Evolutionary conservation across 2,113 vertebrate species (phyloP), one percentile per base, ranked within the genome.

Genomic region (Aix galericulata): DNA sequence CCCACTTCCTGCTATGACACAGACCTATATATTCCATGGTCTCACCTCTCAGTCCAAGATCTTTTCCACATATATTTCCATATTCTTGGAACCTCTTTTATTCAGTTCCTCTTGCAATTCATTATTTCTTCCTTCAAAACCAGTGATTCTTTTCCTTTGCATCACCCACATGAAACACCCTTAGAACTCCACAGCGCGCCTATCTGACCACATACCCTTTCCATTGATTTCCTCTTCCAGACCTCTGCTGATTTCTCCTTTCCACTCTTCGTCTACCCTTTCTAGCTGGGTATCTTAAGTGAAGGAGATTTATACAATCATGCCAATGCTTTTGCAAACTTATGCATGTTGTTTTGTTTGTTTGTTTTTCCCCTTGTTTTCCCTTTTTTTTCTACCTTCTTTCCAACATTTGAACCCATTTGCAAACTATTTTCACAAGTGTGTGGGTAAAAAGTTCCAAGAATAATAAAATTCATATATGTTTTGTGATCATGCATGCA

Each of bases 261-360:
- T 69, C 55, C 44, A 40, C 50, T 52, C 63, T 80, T 31, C 53
- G 8, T 29, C 32, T 32, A 67, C 15, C 38, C 29, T 13, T 83
- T 86, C 52, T 26, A 79, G 13, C 7, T 26, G 31, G 13, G 1
- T 44, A 76, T 17, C 17, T 46, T 52, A 72, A 77, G 31, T 21
- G 76, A 80, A 83, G n/a, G 7, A 81, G 44, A 91, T 48, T 16
- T 52, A 42, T 21, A n/a, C 76, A 86, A 67, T 50, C 34, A 67
- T 15, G 12, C 12, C 20, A 62, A 32, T 44, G 17, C 6, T 64
- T 48, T 31, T 62, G 59, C 17, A 44, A 17, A 58, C 20, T 62
- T 0, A 1, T 13, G 17, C 25, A 73, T 25, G 20, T 13, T 48
- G 23, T 0, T 21, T 81, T 44, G 18, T 20, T 46, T 18, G 7